These are phyloP conservation scores for Loriculus beryllinus DNA, from an alignment of 2,797 vertebrate genomes.

Conservation along the genomic window DNA sequence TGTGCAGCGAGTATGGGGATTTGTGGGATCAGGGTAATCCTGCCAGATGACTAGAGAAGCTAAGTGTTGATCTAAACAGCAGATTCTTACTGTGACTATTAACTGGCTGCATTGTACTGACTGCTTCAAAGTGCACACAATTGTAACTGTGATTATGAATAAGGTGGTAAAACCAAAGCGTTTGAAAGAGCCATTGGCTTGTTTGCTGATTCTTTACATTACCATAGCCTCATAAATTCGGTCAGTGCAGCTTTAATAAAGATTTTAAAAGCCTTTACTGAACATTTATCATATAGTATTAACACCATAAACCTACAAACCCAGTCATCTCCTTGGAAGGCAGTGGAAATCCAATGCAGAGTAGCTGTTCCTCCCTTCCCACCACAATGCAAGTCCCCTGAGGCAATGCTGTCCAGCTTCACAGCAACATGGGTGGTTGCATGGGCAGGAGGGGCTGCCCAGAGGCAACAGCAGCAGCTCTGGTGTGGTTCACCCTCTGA, in stretches of 20 bases:
- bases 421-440: rapidly evolving
- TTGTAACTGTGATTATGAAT: not conserved
- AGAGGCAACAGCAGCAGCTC: not conserved
- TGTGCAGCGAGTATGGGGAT: not conserved
- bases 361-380: not conserved
- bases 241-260: not conserved
- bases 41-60: not conserved
- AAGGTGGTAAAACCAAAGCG: not conserved
- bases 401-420: not conserved
- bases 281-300: not conserved
- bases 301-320: not conserved
- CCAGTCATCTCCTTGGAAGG: not conserved
- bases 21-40: not conserved
- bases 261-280: not conserved
- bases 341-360: not conserved
- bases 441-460: not conserved
- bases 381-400: rapidly evolving
- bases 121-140: not conserved
- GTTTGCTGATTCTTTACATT: not conserved
- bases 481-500: rapidly evolving
- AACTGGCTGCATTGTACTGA: not conserved
- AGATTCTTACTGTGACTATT: not conserved
- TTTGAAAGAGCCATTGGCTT: not conserved
- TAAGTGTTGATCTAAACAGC: not conserved
- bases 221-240: not conserved